Evolutionary conservation across 2,113 vertebrate genomes (phyloP).

Genomic region (Bujurquina vittata): DNA sequence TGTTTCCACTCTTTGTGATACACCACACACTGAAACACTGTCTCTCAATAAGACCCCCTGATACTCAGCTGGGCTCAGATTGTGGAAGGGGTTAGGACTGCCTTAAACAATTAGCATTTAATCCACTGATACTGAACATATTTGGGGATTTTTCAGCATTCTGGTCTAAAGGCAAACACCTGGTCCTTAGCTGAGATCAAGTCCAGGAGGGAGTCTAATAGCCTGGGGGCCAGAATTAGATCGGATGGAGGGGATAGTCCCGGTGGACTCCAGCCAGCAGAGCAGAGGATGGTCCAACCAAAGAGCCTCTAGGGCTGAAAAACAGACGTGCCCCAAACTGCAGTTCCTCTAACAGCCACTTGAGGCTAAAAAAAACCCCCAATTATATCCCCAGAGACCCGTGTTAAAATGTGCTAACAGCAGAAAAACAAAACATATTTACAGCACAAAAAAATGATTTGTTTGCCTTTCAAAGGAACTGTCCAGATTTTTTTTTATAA

Average conservation of each 20-base stretch:
- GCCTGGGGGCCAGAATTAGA: constrained; percentile 3
- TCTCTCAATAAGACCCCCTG: fast-evolving
- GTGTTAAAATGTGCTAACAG: no score
- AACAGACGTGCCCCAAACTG: neutral
- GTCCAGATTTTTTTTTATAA: neutral
- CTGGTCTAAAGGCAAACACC: neutral
- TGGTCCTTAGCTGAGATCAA: constrained; percentile 8
- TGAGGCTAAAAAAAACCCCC: fast-evolving
- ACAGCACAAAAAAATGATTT: fast-evolving
- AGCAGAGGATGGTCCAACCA: neutral
- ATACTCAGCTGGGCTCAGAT: neutral
- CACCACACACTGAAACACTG: neutral
- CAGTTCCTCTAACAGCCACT: constrained; percentile 1
- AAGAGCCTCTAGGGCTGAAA: neutral
- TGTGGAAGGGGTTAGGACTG: neutral
- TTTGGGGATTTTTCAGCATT: neutral
- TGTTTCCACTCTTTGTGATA: neutral
- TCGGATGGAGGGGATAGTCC: neutral
- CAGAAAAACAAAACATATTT: neutral
- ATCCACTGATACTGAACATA: constrained; percentile 5
- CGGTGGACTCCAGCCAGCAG: neutral
- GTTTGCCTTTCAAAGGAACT: neutral
- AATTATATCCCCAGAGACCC: neutral
- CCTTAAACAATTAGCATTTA: constrained; percentile 1
- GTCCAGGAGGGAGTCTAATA: constrained; percentile 3